Conservation (phyloP, 2,113 vertebrate genomes). For the Calypte anna region DNA sequence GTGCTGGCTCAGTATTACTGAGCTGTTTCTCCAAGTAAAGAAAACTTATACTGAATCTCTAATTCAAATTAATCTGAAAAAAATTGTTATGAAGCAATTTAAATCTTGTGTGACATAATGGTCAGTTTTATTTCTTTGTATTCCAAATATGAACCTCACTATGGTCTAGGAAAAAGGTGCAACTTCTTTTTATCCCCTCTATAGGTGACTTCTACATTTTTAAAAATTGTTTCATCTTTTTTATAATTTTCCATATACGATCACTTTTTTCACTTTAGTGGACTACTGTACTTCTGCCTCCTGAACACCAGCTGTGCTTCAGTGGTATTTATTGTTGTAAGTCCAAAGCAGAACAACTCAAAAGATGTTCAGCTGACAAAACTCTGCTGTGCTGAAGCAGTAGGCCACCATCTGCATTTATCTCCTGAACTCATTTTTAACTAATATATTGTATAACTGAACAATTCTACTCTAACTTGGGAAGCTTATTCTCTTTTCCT, state of each 20-base stretch:
- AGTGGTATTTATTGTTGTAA: slow-evolving; percentile 27
- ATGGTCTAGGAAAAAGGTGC: neutral
- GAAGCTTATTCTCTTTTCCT: neutral
- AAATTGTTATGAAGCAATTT: neutral
- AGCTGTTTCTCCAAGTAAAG: neutral
- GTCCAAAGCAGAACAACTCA: slow-evolving; percentile 30
- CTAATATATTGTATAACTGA: slow-evolving; percentile 28
- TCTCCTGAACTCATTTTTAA: slow-evolving; percentile 24
- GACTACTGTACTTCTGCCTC: neutral
- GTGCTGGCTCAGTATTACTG: neutral
- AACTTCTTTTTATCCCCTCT: neutral
- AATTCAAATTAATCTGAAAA: neutral
- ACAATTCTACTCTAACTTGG: slow-evolving; percentile 30
- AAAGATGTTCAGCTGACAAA: neutral
- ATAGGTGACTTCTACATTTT: neutral
- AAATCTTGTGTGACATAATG: neutral
- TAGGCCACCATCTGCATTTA: slow-evolving; percentile 40
- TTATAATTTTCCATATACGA: neutral
- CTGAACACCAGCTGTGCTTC: slow-evolving; percentile 25
- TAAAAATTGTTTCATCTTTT: neutral
- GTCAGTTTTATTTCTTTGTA: neutral
- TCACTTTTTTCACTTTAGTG: neutral
- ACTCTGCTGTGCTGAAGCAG: slow-evolving; percentile 15
- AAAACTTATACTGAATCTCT: neutral
- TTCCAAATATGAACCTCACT: neutral